Evolutionary conservation across 2,113 vertebrate species (phyloP).

Genomic region (Trematocara marginatum): DNA sequence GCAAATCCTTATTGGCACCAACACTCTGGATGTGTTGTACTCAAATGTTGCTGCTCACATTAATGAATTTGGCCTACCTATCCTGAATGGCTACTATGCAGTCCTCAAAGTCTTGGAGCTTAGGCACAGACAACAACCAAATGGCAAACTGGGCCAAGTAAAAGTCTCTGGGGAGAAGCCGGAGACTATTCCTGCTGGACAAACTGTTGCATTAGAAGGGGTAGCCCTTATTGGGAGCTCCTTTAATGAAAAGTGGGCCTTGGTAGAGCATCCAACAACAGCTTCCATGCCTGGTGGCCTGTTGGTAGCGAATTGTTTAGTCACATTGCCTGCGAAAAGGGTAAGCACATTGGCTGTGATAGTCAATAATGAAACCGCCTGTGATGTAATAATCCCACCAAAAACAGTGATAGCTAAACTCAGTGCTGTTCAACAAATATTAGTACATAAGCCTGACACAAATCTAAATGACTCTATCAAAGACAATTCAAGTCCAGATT

Average conservation of each 20-base stretch:
- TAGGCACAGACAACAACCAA: not conserved
- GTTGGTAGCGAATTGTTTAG: not conserved
- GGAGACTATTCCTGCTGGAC: not conserved
- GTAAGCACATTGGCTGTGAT: not conserved
- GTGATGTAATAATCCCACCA: not conserved
- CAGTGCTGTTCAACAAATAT: not conserved
- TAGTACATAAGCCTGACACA: not conserved
- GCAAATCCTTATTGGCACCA: not conserved
- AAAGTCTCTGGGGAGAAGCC: not conserved
- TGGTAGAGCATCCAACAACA: not conserved
- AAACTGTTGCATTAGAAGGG: not conserved
- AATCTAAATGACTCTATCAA: not conserved
- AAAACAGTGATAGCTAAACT: not conserved
- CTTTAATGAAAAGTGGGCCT: not conserved
- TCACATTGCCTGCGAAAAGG: not conserved
- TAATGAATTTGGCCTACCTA: not conserved
- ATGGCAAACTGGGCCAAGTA: not conserved
- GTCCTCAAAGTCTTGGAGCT: not conserved
- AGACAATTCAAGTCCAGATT: not conserved
- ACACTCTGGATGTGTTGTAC: not conserved
- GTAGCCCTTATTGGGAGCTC: not conserved
- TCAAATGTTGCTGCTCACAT: not conserved
- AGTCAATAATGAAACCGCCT: not conserved
- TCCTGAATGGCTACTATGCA: not conserved
- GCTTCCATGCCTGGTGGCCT: not conserved